Base-by-base conservation (phyloP, 2,113 vertebrate species). In the Ramphastos sulfuratus region DNA sequence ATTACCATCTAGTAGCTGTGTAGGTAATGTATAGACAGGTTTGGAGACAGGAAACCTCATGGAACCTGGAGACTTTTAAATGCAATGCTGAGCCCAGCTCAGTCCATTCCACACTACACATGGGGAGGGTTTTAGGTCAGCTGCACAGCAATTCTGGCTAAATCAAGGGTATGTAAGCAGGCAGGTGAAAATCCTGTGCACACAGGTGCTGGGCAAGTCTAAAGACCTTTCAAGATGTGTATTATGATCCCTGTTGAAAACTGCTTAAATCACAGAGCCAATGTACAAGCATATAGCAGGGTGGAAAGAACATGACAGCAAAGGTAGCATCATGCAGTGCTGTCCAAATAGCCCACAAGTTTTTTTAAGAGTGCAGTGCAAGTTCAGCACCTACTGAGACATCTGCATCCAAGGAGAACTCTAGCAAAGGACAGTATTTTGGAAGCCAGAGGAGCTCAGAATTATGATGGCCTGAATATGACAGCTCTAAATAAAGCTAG, bases 271-370 rank as follows among this genome's bases (percentile, higher is more conserved):
- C 72, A 31, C 75, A 33, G 24, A 55, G 58, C 35, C 21, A 61
- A 13, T 0, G 1, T 35, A 33, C 18, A 10, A 66, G 23, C 33
- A 33, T 3, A 30, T 4, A 8, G 20, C 5, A 52, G 42, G 18
- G 13, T 16, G 33, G 42, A 54, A 72, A 71, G 42, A 23, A 31
- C 58, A 21, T 28, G 33, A 33, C 39, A 33, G 33, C 9, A 42
- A 30, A 63, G 25, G 15, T 5, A 30, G 48, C 7, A 10, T 20
- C 14, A 67, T 58, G 30, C 67, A 13, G 19, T 9, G 35, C 28
- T 13, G 24, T 31, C 35, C 77, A 72, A 37, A 44, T 2, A 35
- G 35, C 30, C 56, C 48, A 14, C 19, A 1, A 3, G 9, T 5
- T 31, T 23, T 72, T 30, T 28, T 15, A 48, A 42, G 19, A 10